Evolutionary conservation across 2,113 vertebrate species (phyloP).

Genomic region (Stegastes partitus): DNA sequence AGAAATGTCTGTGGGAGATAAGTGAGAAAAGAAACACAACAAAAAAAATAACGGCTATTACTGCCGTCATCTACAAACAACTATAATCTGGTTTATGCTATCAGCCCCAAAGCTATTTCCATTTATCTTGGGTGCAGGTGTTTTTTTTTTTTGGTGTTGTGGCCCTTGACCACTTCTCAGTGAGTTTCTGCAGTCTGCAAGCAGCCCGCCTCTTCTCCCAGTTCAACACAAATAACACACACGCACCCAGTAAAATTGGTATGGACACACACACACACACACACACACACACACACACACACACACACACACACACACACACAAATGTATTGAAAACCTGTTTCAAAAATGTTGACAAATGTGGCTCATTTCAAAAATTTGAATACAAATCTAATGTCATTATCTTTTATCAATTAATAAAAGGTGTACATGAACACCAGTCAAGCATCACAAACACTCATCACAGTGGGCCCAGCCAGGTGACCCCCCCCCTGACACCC

Average conservation of each 20-base stretch:
- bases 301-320: neutral
- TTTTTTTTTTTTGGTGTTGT: slow-evolving; percentile 34
- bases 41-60: slow-evolving; percentile 72
- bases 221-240: slow-evolving; percentile 36
- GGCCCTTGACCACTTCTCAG: slow-evolving; percentile 63
- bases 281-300: slow-evolving; percentile 23
- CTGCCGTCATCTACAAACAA: slow-evolving; percentile 64
- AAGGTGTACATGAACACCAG: neutral
- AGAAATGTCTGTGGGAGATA: slow-evolving; percentile 56
- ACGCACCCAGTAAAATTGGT: slow-evolving; percentile 2
- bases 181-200: slow-evolving; percentile 45
- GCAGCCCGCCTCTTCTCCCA: slow-evolving; percentile 18
- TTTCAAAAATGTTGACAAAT: neutral
- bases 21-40: slow-evolving; percentile 62
- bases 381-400: neutral
- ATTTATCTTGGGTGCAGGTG: slow-evolving; percentile 60
- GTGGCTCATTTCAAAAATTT: neutral
- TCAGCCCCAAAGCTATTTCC: slow-evolving; percentile 61
- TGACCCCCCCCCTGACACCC: slow-evolving; percentile 60
- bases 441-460: slow-evolving; percentile 10
- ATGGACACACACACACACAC: neutral
- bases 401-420: neutral
- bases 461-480: slow-evolving; percentile 34
- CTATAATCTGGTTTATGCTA: slow-evolving; percentile 73
- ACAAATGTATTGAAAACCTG: neutral